Conservation (phyloP, 2,888 invertebrate species). For the Sisyra terminalis region DNA sequence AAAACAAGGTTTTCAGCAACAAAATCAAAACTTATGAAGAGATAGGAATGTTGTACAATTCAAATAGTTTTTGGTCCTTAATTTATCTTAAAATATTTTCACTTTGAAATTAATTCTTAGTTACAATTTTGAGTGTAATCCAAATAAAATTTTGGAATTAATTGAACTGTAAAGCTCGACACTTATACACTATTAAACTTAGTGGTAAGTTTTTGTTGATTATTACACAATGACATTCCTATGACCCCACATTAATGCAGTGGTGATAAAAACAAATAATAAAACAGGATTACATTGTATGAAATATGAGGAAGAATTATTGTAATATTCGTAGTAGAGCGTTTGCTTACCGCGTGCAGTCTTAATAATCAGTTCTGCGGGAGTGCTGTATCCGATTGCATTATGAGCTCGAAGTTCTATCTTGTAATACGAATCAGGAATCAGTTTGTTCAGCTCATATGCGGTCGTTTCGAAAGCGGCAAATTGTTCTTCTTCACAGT, state of each 20-base stretch:
- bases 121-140: too few relatives aligned
- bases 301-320: conserved; percentile 5
- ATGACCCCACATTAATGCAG: conserved; percentile 7
- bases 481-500: conserved; percentile 4
- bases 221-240: not conserved
- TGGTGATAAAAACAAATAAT: conserved; percentile 11
- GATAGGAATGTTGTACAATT: not conserved
- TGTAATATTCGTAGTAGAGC: conserved; percentile 11
- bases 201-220: not conserved
- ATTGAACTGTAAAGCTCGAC: not conserved
- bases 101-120: too few relatives aligned
- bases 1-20: not conserved
- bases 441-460: conserved; percentile 50
- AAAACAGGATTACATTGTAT: conserved; percentile 3
- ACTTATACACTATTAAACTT: not conserved
- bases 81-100: too few relatives aligned
- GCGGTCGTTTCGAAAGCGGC: conserved; percentile 32
- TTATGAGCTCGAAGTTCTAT: conserved; percentile 77
- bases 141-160: too few relatives aligned
- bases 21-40: not conserved
- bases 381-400: conserved; percentile 63
- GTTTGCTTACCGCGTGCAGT: conserved; percentile 69
- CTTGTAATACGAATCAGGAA: conserved; percentile 66
- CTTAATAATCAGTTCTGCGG: conserved; percentile 62
- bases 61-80: too few relatives aligned